Evolutionary conservation across 1,140 invertebrate species (phyloP).

Genomic region (Neocloeon triangulifer): DNA sequence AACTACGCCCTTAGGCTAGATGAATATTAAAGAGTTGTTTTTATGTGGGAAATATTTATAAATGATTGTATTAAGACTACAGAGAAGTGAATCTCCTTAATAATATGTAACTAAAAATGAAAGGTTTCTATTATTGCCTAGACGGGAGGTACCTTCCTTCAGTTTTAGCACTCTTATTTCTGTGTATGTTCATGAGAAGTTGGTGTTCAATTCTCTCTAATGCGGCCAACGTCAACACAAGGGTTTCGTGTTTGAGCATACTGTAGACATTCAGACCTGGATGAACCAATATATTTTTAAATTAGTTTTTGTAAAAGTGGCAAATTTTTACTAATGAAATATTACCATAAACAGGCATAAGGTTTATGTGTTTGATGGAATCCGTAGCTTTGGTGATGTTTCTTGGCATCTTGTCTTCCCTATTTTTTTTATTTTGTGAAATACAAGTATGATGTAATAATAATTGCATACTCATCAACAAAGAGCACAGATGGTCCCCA

Average conservation of each 20-base stretch:
- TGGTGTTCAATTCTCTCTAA: conserved; percentile 69
- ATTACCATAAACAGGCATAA: conserved; percentile 87
- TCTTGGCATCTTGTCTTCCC: conserved; percentile 60
- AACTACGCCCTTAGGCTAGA: neutral
- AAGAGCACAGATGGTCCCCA: conserved; percentile 94
- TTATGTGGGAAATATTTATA: neutral
- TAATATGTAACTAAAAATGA: neutral
- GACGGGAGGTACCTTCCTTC: conserved; percentile 21
- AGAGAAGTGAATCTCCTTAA: neutral
- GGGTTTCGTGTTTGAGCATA: conserved; percentile 89
- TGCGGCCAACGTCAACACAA: conserved; percentile 70
- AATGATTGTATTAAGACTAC: neutral
- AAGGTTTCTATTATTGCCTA: conserved; percentile 2
- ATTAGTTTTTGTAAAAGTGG: too few relatives aligned
- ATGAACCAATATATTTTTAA: conserved; percentile 8
- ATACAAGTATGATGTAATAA: conserved; percentile 7
- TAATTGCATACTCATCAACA: conserved; percentile 55
- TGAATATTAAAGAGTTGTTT: conserved; percentile 1
- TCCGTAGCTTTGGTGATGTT: conserved; percentile 68
- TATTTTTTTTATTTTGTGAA: too few relatives aligned
- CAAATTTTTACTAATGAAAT: conserved; percentile 2
- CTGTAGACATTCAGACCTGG: conserved; percentile 42
- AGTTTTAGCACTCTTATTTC: conserved; percentile 24
- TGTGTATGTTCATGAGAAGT: conserved; percentile 54
- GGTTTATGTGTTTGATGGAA: conserved; percentile 53